A percentile compares a stretch with the other conserved stretches of the same genome.
Conservation (phyloP, 2,797 vertebrate genomes). For the Dendrocincla tyrannina region DNA sequence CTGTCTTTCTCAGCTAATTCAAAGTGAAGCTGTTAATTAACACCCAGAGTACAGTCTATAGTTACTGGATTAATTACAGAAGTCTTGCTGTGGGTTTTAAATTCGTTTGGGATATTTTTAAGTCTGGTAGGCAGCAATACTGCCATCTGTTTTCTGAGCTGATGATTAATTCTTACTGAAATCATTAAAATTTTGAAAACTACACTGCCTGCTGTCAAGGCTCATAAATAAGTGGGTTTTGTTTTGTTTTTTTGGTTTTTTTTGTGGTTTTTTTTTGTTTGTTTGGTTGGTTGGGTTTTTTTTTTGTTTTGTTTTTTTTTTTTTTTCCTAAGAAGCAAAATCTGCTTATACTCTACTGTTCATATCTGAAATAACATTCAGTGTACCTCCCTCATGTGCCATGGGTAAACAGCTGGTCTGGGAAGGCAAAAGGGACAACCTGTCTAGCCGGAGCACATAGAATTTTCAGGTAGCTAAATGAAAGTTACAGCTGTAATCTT, state of each 20-base stretch:
- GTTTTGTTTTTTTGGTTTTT: too few species aligned
- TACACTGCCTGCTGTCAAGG: background rate
- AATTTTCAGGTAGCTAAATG: background rate
- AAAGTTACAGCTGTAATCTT: background rate
- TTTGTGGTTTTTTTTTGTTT: too few species aligned
- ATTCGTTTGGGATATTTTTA: conserved; percentile 64
- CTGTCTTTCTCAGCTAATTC: conserved; percentile 19
- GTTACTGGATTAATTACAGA: conserved; percentile 66
- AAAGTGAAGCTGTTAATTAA: conserved; percentile 61
- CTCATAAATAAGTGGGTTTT: background rate
- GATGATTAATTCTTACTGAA: conserved; percentile 20
- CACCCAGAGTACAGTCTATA: conserved; percentile 43
- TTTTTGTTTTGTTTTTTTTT: too few species aligned
- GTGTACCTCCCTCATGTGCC: background rate
- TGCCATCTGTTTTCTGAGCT: conserved; percentile 59
- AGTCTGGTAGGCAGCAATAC: conserved; percentile 54
- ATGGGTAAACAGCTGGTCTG: background rate
- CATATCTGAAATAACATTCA: background rate
- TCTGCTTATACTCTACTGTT: background rate
- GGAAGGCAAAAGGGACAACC: background rate
- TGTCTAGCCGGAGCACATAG: background rate
- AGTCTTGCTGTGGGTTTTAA: conserved; percentile 52
- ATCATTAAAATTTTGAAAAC: conserved; percentile 42
- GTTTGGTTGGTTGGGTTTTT: rapidly evolving
- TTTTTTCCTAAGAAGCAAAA: background rate